Conservation (phyloP, 2,888 invertebrate species). For the Phlogophora meticulosa region DNA sequence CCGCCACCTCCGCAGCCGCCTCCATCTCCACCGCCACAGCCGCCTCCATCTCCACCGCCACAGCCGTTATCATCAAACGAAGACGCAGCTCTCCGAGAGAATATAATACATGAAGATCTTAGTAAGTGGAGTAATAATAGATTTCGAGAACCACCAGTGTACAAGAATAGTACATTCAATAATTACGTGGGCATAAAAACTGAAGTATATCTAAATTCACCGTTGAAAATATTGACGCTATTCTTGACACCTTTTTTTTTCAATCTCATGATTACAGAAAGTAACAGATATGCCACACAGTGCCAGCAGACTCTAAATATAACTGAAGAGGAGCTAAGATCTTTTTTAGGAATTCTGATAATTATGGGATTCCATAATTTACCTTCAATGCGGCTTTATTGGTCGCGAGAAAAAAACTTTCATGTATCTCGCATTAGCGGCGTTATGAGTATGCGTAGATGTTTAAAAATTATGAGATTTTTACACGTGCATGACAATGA, state of each 20-base stretch:
- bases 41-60: too few relatives aligned
- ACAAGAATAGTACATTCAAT: not conserved
- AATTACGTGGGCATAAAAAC: not conserved
- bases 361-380: constrained; percentile 5
- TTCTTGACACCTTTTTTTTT: not conserved
- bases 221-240: not conserved
- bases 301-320: not conserved
- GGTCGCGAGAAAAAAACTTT: not conserved
- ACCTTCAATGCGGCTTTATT: not conserved
- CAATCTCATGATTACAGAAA: not conserved
- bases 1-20: too few relatives aligned
- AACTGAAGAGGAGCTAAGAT: not conserved
- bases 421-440: not conserved
- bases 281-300: too few relatives aligned
- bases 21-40: too few relatives aligned
- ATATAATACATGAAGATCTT: too few relatives aligned
- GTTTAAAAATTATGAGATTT: not conserved
- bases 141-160: not conserved
- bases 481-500: not conserved
- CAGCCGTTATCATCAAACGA: too few relatives aligned
- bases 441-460: not conserved
- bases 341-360: not conserved
- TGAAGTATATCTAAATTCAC: not conserved
- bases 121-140: not conserved
- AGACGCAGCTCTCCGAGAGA: too few relatives aligned